Conservation (phyloP, 2,113 vertebrate species). For the Sterna hirundo region DNA sequence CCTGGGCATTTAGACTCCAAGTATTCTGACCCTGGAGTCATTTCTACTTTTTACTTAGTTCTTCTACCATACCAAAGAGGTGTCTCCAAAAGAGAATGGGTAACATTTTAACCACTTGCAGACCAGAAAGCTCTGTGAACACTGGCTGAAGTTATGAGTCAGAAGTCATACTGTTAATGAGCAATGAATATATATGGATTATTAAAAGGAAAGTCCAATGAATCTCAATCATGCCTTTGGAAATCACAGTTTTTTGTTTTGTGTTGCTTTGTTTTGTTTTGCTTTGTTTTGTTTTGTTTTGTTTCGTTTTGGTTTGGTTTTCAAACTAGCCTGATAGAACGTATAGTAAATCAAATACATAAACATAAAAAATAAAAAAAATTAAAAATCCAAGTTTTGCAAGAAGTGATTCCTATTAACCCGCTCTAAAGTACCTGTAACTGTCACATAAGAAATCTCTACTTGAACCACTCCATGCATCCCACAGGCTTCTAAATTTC, state of each 20-base stretch:
- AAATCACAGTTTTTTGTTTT: not conserved
- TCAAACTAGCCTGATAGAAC: not conserved
- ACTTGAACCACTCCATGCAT: not conserved
- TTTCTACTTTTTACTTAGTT: not conserved
- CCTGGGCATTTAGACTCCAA: not conserved
- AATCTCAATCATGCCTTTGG: not conserved
- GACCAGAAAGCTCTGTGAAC: not conserved
- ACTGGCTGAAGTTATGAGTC: not conserved
- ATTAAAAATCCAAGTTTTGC: not conserved
- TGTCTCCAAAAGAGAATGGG: not conserved
- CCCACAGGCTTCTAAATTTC: not conserved
- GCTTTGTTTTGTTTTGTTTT: too few relatives aligned
- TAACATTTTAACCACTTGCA: not conserved
- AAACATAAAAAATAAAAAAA: not conserved
- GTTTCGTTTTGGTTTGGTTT: not conserved
- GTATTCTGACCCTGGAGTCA: not conserved
- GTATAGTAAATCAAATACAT: not conserved
- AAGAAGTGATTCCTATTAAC: not conserved
- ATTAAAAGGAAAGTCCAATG: not conserved
- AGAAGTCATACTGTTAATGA: not conserved
- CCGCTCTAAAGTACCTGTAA: not conserved
- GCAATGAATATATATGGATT: not conserved
- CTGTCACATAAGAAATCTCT: not conserved
- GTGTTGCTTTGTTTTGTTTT: too few relatives aligned
- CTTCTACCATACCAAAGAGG: not conserved